A percentile compares a stretch with the other conserved stretches of the same genome.
Conservation (phyloP, 2,797 vertebrate genomes). For the Urophycis tenuis region DNA sequence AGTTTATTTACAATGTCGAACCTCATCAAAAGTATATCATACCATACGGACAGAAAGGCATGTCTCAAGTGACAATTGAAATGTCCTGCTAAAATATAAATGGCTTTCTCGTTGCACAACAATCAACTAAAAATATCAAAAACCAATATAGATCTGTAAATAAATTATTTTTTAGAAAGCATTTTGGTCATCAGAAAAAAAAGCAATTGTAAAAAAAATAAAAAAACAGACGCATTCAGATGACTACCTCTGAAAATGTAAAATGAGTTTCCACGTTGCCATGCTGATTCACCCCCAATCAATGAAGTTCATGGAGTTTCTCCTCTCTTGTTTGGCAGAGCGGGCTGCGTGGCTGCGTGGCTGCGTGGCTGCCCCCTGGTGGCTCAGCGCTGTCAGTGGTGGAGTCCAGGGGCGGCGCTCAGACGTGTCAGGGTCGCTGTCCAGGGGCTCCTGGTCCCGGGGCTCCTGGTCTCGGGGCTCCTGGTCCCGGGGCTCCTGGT, state of each 20-base stretch:
- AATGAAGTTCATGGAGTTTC: not conserved
- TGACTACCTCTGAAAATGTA: not conserved
- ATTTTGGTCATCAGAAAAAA: slow-evolving; percentile 6
- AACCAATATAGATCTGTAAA: not conserved
- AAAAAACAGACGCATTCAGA: not conserved
- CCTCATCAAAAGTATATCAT: not conserved
- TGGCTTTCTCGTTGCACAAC: not conserved
- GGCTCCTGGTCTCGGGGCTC: too few species aligned
- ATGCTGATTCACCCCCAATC: not conserved
- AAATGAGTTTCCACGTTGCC: not conserved
- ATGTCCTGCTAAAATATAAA: not conserved
- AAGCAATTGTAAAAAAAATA: not conserved
- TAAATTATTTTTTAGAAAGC: slow-evolving; percentile 1
- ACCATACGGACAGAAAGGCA: not conserved
- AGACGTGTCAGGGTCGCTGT: slow-evolving; percentile 52
- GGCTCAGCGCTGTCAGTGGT: not conserved
- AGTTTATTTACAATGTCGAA: slow-evolving; percentile 1
- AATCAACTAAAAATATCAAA: not conserved
- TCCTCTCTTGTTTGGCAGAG: slow-evolving; percentile 6
- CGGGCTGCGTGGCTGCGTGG: too few species aligned
- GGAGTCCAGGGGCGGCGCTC: not conserved
- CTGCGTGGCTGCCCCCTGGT: slow-evolving; percentile 50
- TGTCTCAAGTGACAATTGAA: not conserved
- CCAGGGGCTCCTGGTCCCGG: slow-evolving; percentile 28
- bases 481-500: too few species aligned